These are phyloP conservation scores for Bombus haemorrhoidalis DNA, from an alignment of 1,140 invertebrate species.

Conservation along the genomic window DNA sequence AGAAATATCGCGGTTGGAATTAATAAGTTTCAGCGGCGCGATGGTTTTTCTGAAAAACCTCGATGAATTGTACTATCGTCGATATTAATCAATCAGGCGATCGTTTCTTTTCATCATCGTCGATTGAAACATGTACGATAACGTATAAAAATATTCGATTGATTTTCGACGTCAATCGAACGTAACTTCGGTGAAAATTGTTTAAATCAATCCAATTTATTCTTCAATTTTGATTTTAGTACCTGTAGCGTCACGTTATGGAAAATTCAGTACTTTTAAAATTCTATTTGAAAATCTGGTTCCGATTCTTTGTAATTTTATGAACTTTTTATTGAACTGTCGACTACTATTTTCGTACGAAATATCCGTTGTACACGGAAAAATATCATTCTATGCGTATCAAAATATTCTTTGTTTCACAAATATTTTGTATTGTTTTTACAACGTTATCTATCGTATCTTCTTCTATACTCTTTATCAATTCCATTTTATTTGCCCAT, in stretches of 20 bases:
- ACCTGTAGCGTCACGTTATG: not conserved
- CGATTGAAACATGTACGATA: not conserved
- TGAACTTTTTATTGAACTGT: not conserved
- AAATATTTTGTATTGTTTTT: not conserved
- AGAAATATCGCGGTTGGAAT: conserved; percentile 8
- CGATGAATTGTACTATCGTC: not conserved
- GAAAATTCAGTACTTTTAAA: not conserved
- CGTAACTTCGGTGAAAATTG: not conserved
- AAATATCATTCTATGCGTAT: not conserved
- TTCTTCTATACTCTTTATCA: too few relatives aligned
- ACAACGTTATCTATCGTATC: too few relatives aligned
- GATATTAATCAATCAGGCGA: too few relatives aligned
- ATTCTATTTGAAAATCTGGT: not conserved
- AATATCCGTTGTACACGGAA: not conserved
- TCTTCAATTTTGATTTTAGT: too few relatives aligned
- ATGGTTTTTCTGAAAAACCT: not conserved
- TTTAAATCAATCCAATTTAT: not conserved
- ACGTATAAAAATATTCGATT: not conserved
- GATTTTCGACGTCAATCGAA: not conserved
- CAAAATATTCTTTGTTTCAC: not conserved
- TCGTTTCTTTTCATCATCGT: not conserved
- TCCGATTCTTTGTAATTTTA: not conserved
- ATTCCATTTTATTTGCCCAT: too few relatives aligned
- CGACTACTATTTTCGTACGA: not conserved
- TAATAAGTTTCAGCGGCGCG: not conserved